Conservation (phyloP, 2,113 vertebrate species). For the Ibidorhyncha struthersii region DNA sequence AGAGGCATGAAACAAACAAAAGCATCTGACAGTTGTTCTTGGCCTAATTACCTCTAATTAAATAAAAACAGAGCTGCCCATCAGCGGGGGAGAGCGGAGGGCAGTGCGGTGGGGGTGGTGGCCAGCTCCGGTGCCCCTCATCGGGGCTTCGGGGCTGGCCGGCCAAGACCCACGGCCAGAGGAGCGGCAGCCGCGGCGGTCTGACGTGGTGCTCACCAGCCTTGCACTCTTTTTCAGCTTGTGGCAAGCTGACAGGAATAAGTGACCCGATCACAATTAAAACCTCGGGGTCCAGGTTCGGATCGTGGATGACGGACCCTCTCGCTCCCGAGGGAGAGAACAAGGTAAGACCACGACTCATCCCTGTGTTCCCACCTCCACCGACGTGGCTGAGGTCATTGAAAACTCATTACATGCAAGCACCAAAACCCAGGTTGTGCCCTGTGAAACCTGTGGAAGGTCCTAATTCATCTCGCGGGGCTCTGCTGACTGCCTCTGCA, state of each 20-base stretch:
- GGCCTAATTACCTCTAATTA: not conserved
- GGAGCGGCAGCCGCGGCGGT: not conserved
- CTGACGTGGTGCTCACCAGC: not conserved
- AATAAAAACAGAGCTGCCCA: not conserved
- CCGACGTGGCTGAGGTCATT: rapidly evolving
- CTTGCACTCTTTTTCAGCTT: constrained; percentile 83
- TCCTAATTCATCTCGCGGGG: not conserved
- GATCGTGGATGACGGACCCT: constrained; percentile 98
- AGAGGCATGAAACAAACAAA: not conserved
- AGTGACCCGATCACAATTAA: constrained; percentile 95
- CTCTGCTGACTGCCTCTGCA: not conserved
- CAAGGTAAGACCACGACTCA: constrained; percentile 75
- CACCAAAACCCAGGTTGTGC: not conserved
- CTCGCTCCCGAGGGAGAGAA: constrained; percentile 93
- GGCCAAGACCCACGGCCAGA: rapidly evolving
- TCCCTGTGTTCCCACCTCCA: not conserved
- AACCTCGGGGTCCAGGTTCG: constrained; percentile 94
- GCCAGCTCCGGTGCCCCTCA: rapidly evolving
- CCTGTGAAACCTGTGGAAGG: not conserved
- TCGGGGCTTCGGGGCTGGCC: not conserved
- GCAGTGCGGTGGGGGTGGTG: not conserved
- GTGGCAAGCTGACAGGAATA: constrained; percentile 95
- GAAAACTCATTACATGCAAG: not conserved
- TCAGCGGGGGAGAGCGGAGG: rapidly evolving
- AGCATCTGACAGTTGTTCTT: not conserved